Evolutionary conservation across 2,797 vertebrate species (phyloP).

Genomic region (Leptatherina wallacei): DNA sequence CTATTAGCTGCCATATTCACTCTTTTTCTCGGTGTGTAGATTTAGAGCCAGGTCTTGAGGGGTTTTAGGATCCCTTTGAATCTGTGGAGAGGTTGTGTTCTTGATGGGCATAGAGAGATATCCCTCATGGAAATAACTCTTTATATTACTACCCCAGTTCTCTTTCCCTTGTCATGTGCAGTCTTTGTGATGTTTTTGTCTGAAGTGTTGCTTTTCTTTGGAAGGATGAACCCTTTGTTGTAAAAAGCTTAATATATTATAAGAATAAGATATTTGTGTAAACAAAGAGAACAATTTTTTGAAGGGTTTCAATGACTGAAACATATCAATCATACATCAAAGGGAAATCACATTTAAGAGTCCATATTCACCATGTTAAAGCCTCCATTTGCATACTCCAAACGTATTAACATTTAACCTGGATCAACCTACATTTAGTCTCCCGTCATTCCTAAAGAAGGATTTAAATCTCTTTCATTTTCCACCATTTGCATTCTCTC

Average conservation of each 20-base stretch:
- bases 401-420: slow-evolving; percentile 5
- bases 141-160: not conserved
- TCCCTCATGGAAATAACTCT: not conserved
- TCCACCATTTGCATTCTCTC: not conserved
- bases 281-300: not conserved
- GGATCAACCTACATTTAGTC: slow-evolving; percentile 11
- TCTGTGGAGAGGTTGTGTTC: not conserved
- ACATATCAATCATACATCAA: not conserved
- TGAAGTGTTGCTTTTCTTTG: not conserved
- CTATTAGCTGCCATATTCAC: slow-evolving; percentile 4
- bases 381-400: not conserved
- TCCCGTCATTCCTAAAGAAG: slow-evolving; percentile 10
- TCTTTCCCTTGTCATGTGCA: not conserved
- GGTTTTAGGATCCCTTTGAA: not conserved
- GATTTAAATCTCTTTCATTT: slow-evolving; percentile 18
- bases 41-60: not conserved
- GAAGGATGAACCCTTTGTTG: not conserved
- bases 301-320: not conserved
- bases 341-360: not conserved
- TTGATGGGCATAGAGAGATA: not conserved
- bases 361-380: not conserved
- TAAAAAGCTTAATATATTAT: not conserved
- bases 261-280: not conserved
- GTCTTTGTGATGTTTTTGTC: not conserved
- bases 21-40: not conserved